phyloP scores from a whole-genome alignment of 2,888 invertebrate genomes.

The Mesochorus sp. region DNA sequence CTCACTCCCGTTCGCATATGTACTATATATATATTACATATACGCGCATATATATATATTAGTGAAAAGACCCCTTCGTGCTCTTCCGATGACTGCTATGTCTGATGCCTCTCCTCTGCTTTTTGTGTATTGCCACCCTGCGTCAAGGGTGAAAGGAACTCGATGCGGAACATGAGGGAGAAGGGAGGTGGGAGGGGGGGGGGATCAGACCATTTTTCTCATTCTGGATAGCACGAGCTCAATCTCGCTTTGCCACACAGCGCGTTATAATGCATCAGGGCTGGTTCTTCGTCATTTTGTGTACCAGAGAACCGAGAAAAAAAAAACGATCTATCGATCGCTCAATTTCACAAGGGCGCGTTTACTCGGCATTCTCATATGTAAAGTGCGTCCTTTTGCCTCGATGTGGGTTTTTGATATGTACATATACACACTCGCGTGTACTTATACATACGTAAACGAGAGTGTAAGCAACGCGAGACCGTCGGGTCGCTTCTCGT shows the following conservation, averaged over 20 bases:
- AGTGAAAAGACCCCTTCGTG: slow-evolving; percentile 20
- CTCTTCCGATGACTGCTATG: slow-evolving; percentile 34
- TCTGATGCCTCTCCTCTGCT: slow-evolving; percentile 28
- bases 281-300: slow-evolving; percentile 50
- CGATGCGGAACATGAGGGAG: not conserved
- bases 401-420: no score
- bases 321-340: not conserved
- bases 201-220: slow-evolving; percentile 30
- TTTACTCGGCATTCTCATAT: no score
- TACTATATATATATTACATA: no score
- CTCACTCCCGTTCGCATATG: not conserved
- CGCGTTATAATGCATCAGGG: slow-evolving; percentile 50
- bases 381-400: no score
- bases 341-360: no score
- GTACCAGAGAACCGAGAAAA: slow-evolving; percentile 22
- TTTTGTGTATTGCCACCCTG: slow-evolving; percentile 40
- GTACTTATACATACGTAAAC: slow-evolving; percentile 9
- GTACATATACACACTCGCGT: not conserved
- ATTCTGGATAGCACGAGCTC: slow-evolving; percentile 49
- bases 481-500: slow-evolving; percentile 55
- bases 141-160: slow-evolving; percentile 33
- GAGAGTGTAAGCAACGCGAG: slow-evolving; percentile 45
- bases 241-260: slow-evolving; percentile 35
- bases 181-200: slow-evolving; percentile 2
- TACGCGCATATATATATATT: not conserved